phyloP scores from a whole-genome alignment of 1,140 invertebrate genomes.

The Tenebrio molitor region DNA sequence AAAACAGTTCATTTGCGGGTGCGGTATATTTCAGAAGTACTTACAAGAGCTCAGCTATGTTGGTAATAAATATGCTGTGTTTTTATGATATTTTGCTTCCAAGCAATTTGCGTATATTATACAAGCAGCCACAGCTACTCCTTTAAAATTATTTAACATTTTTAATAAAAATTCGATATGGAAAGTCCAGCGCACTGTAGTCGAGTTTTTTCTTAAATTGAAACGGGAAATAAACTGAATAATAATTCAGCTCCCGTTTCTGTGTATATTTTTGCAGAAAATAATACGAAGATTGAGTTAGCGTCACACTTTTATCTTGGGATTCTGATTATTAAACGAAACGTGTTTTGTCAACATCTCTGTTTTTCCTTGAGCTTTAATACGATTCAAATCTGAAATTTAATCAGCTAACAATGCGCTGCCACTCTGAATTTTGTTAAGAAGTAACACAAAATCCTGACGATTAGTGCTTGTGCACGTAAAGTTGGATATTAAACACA shows the following conservation, averaged over 20 bases:
- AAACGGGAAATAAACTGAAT: too few relatives aligned
- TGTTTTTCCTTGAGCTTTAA: neutral
- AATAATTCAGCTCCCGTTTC: too few relatives aligned
- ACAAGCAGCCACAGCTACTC: neutral
- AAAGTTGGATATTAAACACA: conserved; percentile 17
- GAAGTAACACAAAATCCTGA: neutral
- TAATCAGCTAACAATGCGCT: neutral
- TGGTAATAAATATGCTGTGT: conserved; percentile 27
- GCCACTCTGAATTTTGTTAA: neutral
- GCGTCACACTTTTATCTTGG: too few relatives aligned
- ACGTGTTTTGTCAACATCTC: too few relatives aligned
- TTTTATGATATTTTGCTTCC: conserved; percentile 12
- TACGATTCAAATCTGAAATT: neutral
- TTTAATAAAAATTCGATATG: conserved; percentile 12
- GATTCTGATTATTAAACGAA: too few relatives aligned
- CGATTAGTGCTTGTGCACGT: neutral
- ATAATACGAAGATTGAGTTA: too few relatives aligned
- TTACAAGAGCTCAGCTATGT: conserved; percentile 29
- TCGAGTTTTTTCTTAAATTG: neutral
- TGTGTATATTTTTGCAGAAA: too few relatives aligned
- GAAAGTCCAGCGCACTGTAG: neutral
- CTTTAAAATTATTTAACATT: conserved; percentile 3
- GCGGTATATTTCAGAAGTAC: conserved; percentile 37
- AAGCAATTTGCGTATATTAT: conserved; percentile 20
- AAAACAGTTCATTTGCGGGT: conserved; percentile 32